A percentile compares a stretch with the other conserved stretches of the same genome.
Evolutionary conservation across 2,888 invertebrate genomes (phyloP).

Genomic region (Drosophila putrida): DNA sequence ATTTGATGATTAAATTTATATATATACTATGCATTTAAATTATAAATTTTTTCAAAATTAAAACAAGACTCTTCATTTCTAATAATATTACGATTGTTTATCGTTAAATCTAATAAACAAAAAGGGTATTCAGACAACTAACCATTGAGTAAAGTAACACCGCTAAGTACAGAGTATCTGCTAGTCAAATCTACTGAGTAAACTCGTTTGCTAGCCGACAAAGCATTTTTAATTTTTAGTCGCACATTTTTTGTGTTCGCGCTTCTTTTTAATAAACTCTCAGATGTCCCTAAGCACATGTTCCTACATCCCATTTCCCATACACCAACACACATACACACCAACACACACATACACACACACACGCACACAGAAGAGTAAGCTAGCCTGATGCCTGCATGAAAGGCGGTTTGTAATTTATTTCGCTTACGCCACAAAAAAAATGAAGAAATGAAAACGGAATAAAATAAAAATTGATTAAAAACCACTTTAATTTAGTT

Average conservation of each 20-base stretch:
- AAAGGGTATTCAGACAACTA: too few relatives aligned
- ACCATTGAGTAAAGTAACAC: neutral
- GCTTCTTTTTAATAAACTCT: constrained; percentile 74
- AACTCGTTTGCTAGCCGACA: constrained; percentile 31
- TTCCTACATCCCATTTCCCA: constrained; percentile 57
- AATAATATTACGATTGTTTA: too few relatives aligned
- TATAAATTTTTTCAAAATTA: too few relatives aligned
- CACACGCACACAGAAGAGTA: constrained; percentile 1
- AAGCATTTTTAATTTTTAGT: constrained; percentile 75
- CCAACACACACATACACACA: constrained; percentile 4
- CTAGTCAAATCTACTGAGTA: neutral
- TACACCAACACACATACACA: constrained; percentile 19
- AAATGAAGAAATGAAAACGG: neutral
- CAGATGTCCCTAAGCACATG: constrained; percentile 61
- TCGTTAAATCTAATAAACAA: too few relatives aligned
- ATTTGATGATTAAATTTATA: too few relatives aligned
- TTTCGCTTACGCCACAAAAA: constrained; percentile 47
- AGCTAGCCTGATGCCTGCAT: constrained; percentile 38
- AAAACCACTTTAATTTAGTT: constrained; percentile 73
- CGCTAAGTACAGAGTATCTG: neutral
- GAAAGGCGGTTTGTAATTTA: constrained; percentile 62
- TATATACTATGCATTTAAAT: too few relatives aligned
- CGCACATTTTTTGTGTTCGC: constrained; percentile 42
- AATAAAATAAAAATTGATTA: constrained; percentile 66
- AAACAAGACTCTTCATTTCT: too few relatives aligned